phyloP scores from a whole-genome alignment of 2,113 vertebrate species.

The Halcyon senegalensis region DNA sequence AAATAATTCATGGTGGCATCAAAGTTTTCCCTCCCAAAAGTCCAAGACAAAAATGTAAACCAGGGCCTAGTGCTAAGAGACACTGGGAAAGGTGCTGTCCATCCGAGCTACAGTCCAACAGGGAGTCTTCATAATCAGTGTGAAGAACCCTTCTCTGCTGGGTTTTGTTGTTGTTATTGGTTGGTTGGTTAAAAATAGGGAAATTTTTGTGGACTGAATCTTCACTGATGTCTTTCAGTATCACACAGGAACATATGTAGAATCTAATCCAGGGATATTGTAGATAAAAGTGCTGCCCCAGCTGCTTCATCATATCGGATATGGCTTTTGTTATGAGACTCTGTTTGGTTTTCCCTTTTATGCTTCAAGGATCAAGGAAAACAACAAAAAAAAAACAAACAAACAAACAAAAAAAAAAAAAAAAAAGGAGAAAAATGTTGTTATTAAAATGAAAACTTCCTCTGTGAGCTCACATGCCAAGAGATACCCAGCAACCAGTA shows the following conservation, averaged over 20 bases:
- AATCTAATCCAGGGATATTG: background rate
- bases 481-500: background rate
- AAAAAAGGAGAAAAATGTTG: background rate
- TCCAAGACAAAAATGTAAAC: background rate
- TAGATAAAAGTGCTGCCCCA: background rate
- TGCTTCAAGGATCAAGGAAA: background rate
- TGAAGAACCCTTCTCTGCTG: background rate
- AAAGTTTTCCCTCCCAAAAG: background rate
- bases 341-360: background rate
- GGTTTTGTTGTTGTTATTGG: background rate
- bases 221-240: background rate
- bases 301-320: background rate
- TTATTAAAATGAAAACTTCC: background rate
- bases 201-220: background rate
- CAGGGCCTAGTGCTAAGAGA: background rate
- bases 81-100: background rate
- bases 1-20: background rate
- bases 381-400: background rate
- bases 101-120: background rate
- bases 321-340: rapidly evolving
- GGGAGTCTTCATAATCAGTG: background rate
- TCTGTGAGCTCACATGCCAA: background rate
- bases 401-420: background rate
- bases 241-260: background rate
- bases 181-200: background rate